Base-by-base conservation (phyloP, 2,797 vertebrate genomes). In the Phoxinus dragarum region DNA sequence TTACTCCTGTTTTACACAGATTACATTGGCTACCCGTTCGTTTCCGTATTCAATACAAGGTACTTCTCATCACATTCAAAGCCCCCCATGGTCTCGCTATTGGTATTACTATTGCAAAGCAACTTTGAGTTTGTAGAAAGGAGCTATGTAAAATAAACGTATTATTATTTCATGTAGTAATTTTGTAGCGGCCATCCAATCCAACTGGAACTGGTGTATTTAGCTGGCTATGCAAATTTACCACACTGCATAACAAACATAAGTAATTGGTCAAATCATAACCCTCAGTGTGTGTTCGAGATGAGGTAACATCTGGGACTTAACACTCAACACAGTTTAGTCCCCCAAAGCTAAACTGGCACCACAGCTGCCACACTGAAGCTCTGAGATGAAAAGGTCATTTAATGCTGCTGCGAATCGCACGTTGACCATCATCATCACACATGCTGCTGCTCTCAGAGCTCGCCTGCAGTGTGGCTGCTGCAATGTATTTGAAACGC, bases 381-480 rank as follows among this genome's bases (percentile, higher is more conserved):
- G 64, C 82, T 84, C 49, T 17, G 36, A 82, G 80, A 68, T 72
- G 80, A 82, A 82, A 84, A 84, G 72, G 81, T 84, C 72, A 67
- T 67, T 76, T 84, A 72, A 84, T 36, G 72, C 59, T 84, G 81
- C 8, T 66, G 42, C 12, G 12, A 59, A 52, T 82, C 38, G 2
- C 81, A 73, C 11, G 0, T 31, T 83, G 81, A 75, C 56, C 81
- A 47, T 64, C 54, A 74, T 44, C 27, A 47, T 74, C 52, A 64
- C 81, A 59, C 81, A 61, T 38, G 40, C 81, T 82, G n/a, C 68
- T 59, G 56, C 9, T 59, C 47, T 73, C 36, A 16, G 31, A 56
- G 38, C 16, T 73, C 1, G 80, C 80, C 80, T 73, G 80, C 80
- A 73, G 80, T 82, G 68, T 61, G 38, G 80, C 80, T 73, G 49